Percentiles rank a stretch among this genome's conserved stretches.
Conservation (phyloP, 2,888 invertebrate species). For the Chaitophorus viminalis region DNA sequence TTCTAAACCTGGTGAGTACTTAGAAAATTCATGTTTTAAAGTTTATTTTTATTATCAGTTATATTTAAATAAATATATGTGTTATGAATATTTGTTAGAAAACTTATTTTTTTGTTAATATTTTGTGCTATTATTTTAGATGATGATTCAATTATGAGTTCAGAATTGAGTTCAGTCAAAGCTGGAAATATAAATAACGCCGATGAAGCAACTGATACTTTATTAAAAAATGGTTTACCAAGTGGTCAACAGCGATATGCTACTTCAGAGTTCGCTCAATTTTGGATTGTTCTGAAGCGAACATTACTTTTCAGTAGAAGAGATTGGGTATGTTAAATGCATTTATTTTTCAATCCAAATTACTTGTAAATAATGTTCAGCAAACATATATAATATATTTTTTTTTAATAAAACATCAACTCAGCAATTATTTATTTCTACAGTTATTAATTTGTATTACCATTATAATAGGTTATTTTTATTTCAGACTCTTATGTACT, state of each 20-base stretch:
- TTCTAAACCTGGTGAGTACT: conserved; percentile 35
- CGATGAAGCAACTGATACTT: conserved; percentile 39
- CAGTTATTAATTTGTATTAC: background rate
- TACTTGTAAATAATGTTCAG: no score
- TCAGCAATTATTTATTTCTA: background rate
- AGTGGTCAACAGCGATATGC: conserved; percentile 73
- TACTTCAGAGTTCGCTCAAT: conserved; percentile 84
- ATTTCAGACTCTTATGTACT: conserved; percentile 90
- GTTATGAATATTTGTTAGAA: background rate
- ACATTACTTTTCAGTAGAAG: conserved; percentile 85
- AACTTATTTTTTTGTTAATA: background rate
- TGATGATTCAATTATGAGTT: background rate
- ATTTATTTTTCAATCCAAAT: no score
- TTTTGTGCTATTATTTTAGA: conserved; percentile 1
- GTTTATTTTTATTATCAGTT: background rate
- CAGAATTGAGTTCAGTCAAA: conserved; percentile 39
- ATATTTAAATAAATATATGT: no score
- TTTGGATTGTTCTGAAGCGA: conserved; percentile 87
- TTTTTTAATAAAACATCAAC: background rate
- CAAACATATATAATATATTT: no score
- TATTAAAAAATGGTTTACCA: conserved; percentile 56
- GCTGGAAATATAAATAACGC: conserved; percentile 26
- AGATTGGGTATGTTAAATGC: conserved; percentile 77
- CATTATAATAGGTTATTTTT: conserved; percentile 39
- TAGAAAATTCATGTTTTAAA: background rate